Conservation (phyloP, 2,797 vertebrate species). For the Brachyalestes nurse region DNA sequence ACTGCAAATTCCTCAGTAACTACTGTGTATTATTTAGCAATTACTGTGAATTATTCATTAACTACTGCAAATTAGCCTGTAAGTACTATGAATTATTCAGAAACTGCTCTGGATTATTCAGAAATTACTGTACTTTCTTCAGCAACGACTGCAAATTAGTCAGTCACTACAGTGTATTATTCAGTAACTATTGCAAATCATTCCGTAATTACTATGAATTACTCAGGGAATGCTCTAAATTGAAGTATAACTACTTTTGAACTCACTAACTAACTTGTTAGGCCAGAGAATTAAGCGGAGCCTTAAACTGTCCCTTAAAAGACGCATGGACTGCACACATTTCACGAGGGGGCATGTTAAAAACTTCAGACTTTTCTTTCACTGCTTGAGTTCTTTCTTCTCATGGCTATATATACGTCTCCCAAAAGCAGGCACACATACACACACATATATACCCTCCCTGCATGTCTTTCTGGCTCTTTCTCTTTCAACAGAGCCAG, state of each 20-base stretch:
- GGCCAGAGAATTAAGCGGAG: neutral
- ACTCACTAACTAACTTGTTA: neutral
- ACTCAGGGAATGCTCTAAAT: neutral
- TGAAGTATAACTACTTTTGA: too few species aligned
- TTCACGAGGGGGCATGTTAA: conserved; percentile 24
- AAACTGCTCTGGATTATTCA: neutral
- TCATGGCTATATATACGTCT: conserved; percentile 45
- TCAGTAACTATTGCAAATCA: neutral
- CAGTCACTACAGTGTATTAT: neutral
- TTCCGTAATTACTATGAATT: neutral
- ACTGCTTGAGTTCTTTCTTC: conserved; percentile 45
- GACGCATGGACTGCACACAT: neutral
- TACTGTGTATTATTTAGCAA: neutral
- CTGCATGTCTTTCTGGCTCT: conserved; percentile 78
- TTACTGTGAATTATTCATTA: neutral
- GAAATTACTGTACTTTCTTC: neutral
- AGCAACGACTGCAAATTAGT: neutral
- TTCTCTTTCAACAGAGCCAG: conserved; percentile 85
- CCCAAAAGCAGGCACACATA: conserved; percentile 15
- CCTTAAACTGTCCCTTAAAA: neutral
- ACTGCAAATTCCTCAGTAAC: neutral
- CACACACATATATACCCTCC: conserved; percentile 40
- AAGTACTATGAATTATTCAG: neutral
- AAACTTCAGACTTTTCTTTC: conserved; percentile 37
- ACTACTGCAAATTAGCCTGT: neutral